These are phyloP conservation scores for Sparidentex hasta DNA, from an alignment of 2,797 vertebrate species.

Conservation along the genomic window DNA sequence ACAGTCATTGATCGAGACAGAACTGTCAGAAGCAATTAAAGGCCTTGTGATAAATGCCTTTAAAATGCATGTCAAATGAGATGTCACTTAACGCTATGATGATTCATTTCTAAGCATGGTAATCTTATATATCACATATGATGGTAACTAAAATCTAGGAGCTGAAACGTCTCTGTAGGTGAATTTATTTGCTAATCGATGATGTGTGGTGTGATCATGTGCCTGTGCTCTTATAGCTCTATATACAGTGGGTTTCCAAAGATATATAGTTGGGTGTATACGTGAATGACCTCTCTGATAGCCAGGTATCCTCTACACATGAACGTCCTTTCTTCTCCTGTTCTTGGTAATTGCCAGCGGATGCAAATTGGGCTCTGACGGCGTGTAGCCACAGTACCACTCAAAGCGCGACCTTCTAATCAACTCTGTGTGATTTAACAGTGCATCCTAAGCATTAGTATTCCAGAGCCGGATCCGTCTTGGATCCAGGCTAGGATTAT, in stretches of 20 bases:
- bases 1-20: background rate
- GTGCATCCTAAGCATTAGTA: conserved; percentile 79
- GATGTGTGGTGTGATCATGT: background rate
- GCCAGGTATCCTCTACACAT: background rate
- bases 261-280: background rate
- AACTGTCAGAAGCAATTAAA: conserved; percentile 14
- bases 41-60: background rate
- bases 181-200: background rate
- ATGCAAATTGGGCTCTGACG: conserved; percentile 57
- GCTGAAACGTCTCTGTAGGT: background rate
- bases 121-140: background rate
- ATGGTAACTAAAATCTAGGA: background rate
- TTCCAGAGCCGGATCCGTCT: conserved; percentile 78
- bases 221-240: background rate
- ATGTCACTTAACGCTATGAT: conserved; percentile 5
- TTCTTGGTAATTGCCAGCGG: conserved; percentile 46
- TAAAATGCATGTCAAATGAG: conserved; percentile 16
- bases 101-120: conserved; percentile 15
- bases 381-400: conserved; percentile 46
- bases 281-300: conserved; percentile 2
- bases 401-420: conserved; percentile 66
- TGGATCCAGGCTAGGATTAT: conserved; percentile 85
- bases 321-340: conserved; percentile 35
- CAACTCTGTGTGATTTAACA: conserved; percentile 70
- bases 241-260: background rate